A percentile compares a stretch with the other conserved stretches of the same genome.
phyloP scores from a whole-genome alignment of 2,797 vertebrate species.

The Rachycentron canadum region DNA sequence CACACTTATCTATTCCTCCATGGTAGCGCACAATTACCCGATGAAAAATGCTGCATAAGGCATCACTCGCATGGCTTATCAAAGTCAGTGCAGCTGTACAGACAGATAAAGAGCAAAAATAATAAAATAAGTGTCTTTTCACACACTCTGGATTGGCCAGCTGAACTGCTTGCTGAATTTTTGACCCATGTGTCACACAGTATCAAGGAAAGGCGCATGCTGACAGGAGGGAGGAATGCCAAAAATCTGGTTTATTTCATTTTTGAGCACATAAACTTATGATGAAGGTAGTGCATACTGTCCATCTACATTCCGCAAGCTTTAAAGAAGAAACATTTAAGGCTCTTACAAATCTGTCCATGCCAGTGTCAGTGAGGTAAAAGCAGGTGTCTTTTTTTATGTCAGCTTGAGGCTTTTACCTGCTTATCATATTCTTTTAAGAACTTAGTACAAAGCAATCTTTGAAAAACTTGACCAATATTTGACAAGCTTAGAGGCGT shows the following conservation, averaged over 20 bases:
- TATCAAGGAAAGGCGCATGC: conserved; percentile 36
- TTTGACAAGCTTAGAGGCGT: neutral
- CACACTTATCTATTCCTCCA: conserved; percentile 71
- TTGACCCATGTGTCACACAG: conserved; percentile 41
- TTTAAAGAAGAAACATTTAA: conserved; percentile 3
- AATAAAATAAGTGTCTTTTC: conserved; percentile 67
- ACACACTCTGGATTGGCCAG: conserved; percentile 42
- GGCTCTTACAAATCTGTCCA: neutral
- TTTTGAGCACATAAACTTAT: conserved; percentile 25
- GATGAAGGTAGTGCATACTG: no score
- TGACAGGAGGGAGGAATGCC: conserved; percentile 33
- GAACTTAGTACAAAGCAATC: neutral
- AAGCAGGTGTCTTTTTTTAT: conserved; percentile 19
- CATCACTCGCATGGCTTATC: conserved; percentile 69
- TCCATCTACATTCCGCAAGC: neutral
- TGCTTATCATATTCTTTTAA: no score
- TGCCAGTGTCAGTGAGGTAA: neutral
- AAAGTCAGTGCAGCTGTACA: conserved; percentile 72
- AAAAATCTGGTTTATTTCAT: conserved; percentile 33
- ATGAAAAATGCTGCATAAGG: conserved; percentile 70
- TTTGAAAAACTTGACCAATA: conserved; percentile 6
- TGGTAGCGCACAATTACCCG: conserved; percentile 69
- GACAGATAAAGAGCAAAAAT: conserved; percentile 67
- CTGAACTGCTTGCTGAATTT: conserved; percentile 46
- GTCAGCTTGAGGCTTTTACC: neutral